phyloP scores from a whole-genome alignment of 2,888 invertebrate genomes.

The Stenodera caucasica region DNA sequence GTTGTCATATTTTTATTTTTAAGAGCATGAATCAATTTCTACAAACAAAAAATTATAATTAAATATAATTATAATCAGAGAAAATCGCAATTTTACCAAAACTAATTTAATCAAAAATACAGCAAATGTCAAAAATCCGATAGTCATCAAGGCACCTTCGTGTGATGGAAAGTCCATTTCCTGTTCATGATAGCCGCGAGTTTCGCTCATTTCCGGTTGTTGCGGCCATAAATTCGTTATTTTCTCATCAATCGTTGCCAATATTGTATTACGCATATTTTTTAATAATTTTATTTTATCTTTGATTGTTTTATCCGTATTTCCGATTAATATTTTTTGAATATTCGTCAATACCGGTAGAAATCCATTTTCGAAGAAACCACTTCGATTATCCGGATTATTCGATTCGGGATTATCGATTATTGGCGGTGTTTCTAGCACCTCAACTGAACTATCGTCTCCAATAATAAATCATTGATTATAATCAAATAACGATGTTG shows the following conservation, averaged over 20 bases:
- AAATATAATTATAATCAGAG: not conserved
- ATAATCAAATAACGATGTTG: not conserved
- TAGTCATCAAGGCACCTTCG: conserved; percentile 79
- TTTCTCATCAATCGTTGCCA: conserved; percentile 68
- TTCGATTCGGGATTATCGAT: not conserved
- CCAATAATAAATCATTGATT: no score
- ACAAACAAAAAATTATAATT: conserved; percentile 23
- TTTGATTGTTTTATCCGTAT: conserved; percentile 51
- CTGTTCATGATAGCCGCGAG: conserved; percentile 51
- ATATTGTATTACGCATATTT: conserved; percentile 62
- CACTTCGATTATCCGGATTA: not conserved
- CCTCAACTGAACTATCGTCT: not conserved
- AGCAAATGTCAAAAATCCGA: conserved; percentile 82
- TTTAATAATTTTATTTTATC: conserved; percentile 64
- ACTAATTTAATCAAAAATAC: conserved; percentile 83
- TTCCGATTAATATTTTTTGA: conserved; percentile 48
- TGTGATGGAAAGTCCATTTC: conserved; percentile 77
- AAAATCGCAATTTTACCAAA: conserved; percentile 61
- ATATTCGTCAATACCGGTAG: conserved; percentile 42
- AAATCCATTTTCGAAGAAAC: conserved; percentile 23
- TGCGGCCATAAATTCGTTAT: conserved; percentile 13
- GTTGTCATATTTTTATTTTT: conserved; percentile 63
- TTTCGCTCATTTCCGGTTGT: conserved; percentile 27
- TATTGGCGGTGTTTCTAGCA: not conserved
- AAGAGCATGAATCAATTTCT: conserved; percentile 70